Percentiles rank a stretch among this genome's conserved stretches.
These are phyloP conservation scores for Coranthus polyacanthus DNA, from an alignment of 2,797 vertebrate genomes.

Conservation along the genomic window DNA sequence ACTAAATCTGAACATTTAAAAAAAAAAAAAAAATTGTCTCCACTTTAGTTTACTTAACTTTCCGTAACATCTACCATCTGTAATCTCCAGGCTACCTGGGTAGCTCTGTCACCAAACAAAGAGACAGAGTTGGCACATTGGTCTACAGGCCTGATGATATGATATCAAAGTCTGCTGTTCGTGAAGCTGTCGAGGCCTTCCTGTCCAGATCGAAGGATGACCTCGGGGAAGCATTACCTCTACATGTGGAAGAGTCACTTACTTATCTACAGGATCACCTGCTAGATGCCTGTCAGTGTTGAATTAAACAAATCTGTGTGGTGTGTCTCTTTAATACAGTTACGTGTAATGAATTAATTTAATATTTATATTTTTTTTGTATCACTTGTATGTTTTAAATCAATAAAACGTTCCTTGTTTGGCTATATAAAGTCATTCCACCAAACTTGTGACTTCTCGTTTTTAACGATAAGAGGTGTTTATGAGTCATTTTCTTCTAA, in stretches of 20 bases:
- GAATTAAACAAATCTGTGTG: conserved; percentile 18
- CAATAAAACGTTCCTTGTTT: background rate
- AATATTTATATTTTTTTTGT: conserved; percentile 34
- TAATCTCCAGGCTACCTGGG: conserved; percentile 86
- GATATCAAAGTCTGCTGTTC: conserved; percentile 79
- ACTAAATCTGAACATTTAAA: too few species aligned
- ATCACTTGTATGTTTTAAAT: conserved; percentile 4
- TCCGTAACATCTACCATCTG: conserved; percentile 8
- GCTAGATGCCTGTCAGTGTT: conserved; percentile 70
- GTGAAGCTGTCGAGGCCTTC: conserved; percentile 83
- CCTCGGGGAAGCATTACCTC: conserved; percentile 83
- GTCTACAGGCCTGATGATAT: conserved; percentile 82
- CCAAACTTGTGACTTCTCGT: too few species aligned
- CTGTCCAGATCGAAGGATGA: conserved; percentile 77
- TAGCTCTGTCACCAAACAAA: conserved; percentile 82
- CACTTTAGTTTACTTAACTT: background rate
- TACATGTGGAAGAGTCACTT: conserved; percentile 86
- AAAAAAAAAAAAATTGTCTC: too few species aligned
- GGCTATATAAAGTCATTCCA: background rate
- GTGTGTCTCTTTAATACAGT: background rate
- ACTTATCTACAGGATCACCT: conserved; percentile 83
- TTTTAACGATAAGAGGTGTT: too few species aligned
- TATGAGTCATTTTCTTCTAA: background rate
- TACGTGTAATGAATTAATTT: conserved; percentile 1
- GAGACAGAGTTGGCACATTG: conserved; percentile 59